phyloP scores from a whole-genome alignment of 1,140 invertebrate species.

The Diachasmimorpha longicaudata region DNA sequence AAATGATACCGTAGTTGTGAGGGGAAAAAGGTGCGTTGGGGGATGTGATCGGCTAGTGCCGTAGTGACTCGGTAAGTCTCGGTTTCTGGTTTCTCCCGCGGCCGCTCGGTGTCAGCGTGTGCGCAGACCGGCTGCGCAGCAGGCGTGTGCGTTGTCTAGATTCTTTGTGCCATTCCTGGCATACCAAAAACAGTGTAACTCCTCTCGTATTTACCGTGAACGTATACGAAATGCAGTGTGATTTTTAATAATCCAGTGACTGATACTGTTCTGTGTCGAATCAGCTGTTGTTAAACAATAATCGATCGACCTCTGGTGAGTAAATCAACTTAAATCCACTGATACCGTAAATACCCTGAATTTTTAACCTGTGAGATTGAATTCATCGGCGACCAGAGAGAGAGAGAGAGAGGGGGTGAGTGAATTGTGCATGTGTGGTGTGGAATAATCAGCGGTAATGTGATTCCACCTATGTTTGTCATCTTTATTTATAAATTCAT shows the following conservation, averaged over 20 bases:
- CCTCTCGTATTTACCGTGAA: conserved; percentile 71
- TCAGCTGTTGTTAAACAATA: background rate
- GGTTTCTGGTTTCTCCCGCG: conserved; percentile 66
- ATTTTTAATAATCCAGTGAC: conserved; percentile 20
- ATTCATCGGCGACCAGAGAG: background rate
- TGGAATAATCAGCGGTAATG: conserved; percentile 11
- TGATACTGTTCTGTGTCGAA: background rate
- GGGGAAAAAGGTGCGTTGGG: background rate
- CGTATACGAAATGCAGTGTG: conserved; percentile 40
- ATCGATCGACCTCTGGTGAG: background rate
- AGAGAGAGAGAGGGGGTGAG: conserved; percentile 23
- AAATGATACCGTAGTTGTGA: background rate
- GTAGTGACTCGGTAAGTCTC: conserved; percentile 34
- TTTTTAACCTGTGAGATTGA: background rate
- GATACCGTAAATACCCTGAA: background rate
- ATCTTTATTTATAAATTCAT: conserved; percentile 1
- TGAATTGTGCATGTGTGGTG: background rate
- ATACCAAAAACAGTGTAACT: conserved; percentile 87
- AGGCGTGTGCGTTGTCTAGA: conserved; percentile 87
- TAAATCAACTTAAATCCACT: background rate
- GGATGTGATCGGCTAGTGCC: conserved; percentile 30
- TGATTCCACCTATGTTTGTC: conserved; percentile 1
- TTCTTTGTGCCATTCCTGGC: conserved; percentile 94
- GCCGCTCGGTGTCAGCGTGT: conserved; percentile 73
- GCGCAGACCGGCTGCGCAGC: conserved; percentile 82